phyloP scores from a whole-genome alignment of 2,888 invertebrate genomes.

The Phyllotreta striolata region DNA sequence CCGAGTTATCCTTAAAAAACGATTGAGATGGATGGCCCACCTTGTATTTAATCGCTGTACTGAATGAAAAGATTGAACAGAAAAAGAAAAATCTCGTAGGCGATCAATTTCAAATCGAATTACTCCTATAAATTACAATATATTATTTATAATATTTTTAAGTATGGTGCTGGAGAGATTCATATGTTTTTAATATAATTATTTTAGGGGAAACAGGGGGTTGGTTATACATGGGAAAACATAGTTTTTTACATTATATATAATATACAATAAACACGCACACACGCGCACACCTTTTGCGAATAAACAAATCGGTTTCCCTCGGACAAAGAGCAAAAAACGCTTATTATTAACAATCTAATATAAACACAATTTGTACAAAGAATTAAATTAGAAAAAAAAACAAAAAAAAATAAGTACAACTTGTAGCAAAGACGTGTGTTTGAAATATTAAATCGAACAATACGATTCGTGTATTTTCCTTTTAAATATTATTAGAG shows the following conservation, averaged over 20 bases:
- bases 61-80: background rate
- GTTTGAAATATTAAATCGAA: constrained; percentile 33
- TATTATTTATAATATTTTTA: constrained; percentile 8
- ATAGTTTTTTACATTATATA: constrained; percentile 49
- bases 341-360: constrained; percentile 55
- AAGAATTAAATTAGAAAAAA: constrained; percentile 58
- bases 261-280: constrained; percentile 36
- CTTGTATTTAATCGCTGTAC: too few species aligned
- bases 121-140: constrained; percentile 24
- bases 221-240: constrained; percentile 39
- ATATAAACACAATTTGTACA: constrained; percentile 73
- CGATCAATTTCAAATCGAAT: constrained; percentile 7
- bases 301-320: constrained; percentile 33
- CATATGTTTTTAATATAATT: constrained; percentile 42
- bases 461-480: constrained; percentile 22
- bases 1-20: too few species aligned
- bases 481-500: constrained; percentile 50
- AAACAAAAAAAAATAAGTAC: constrained; percentile 66
- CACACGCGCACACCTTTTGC: constrained; percentile 25
- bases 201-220: too few species aligned
- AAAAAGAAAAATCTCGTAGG: background rate
- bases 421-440: constrained; percentile 73
- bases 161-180: constrained; percentile 50
- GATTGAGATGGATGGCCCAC: too few species aligned
- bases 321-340: constrained; percentile 49